Conservation (phyloP, 2,888 invertebrate species). For the Stegana nigrithorax region DNA sequence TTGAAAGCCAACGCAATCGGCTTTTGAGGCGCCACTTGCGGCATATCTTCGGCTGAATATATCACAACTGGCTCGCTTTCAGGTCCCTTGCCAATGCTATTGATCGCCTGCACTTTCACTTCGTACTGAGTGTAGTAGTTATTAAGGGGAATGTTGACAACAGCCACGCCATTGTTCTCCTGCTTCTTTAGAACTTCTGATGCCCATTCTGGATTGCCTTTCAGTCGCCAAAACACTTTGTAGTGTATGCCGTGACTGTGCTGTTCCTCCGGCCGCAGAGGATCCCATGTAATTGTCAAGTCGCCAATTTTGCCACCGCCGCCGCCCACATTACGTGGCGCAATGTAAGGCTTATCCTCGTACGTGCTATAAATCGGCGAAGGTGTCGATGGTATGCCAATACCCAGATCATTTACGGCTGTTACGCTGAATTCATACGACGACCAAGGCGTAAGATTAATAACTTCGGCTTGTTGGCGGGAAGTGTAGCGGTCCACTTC, state of each 20-base stretch:
- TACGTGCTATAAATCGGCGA: constrained; percentile 89
- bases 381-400: constrained; percentile 83
- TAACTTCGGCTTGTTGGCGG: constrained; percentile 80
- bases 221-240: constrained; percentile 86
- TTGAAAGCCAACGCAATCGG: constrained; percentile 85
- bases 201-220: constrained; percentile 82
- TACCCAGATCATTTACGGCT: constrained; percentile 87
- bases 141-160: constrained; percentile 79
- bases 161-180: constrained; percentile 83
- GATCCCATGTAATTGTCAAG: constrained; percentile 90
- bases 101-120: constrained; percentile 86
- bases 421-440: constrained; percentile 90
- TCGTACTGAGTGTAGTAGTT: constrained; percentile 87
- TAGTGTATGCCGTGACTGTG: constrained; percentile 92
- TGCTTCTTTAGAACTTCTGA: constrained; percentile 73
- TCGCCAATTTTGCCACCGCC: constrained; percentile 97
- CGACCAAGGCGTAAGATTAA: constrained; percentile 86
- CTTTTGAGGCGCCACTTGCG: constrained; percentile 87
- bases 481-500: constrained; percentile 84
- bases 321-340: constrained; percentile 85
- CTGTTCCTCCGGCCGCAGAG: constrained; percentile 81
- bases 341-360: constrained; percentile 81
- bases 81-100: constrained; percentile 85
- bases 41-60: constrained; percentile 93
- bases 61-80: constrained; percentile 80